Base-by-base conservation (phyloP, 2,113 vertebrate species). In the Grallaria varia region DNA sequence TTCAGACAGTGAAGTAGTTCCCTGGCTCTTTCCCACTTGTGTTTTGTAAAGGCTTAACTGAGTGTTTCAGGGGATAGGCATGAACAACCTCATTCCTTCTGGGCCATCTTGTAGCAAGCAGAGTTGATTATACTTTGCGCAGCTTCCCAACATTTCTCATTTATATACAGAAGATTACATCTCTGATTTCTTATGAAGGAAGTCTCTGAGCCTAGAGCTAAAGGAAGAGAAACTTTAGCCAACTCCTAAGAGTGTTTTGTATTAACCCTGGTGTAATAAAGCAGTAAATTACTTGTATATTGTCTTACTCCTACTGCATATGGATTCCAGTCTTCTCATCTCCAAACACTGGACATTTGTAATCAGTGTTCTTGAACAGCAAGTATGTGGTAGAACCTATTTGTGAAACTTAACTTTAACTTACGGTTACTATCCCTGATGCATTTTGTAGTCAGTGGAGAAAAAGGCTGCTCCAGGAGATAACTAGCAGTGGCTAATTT, bases 351-450 rank as follows among this genome's bases (percentile, higher is more conserved):
- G 50, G 27, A 24, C 8, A 3, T 28, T 33, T 64, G 16, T 40
- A 21, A 10, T 52, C 12, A 68, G 13, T 45, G 18, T 39, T 47
- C 24, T 83, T 59, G 14, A 59, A 6, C 50, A 33, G 27, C 12
- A 31, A 2, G 1, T 63, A 80, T 4, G 22, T 4, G 0, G 19
- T 62, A n/a, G 47, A 13, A 62, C 8, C 24, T 66, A 4, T 60
- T 69, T 60, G 12, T 60, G 52, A 69, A 89, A 73, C 24, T 66
- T 71, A 10, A 31, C 11, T 91, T 58, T 10, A 63, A 24, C 0
- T 4, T 39, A 16, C 4, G 8, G 15, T 55, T 59, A 64, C 19
- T 64, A 30, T 84, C 17, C 9, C 4, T 15, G 28, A 3, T 84
- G 25, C 28, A 12, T 73, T 64, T 80, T 1, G 0, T 73, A 73